phyloP scores from a whole-genome alignment of 2,797 vertebrate genomes.

The Gymnodraco acuticeps region DNA sequence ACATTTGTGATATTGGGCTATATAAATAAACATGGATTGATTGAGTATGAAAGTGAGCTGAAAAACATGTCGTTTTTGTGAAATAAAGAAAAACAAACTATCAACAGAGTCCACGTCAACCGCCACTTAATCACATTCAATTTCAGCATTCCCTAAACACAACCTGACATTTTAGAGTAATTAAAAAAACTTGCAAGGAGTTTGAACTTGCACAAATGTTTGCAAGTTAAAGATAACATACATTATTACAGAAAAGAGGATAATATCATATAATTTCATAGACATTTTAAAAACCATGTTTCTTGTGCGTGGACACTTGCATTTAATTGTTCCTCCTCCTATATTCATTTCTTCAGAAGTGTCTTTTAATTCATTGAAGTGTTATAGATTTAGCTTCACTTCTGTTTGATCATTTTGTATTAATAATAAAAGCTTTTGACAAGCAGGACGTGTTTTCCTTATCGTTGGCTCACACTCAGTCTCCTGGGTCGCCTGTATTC shows the following conservation, averaged over 20 bases:
- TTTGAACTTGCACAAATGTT: background rate
- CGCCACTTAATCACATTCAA: background rate
- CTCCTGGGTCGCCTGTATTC: constrained; percentile 14
- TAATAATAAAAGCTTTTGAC: constrained; percentile 27
- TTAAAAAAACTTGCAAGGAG: too few species aligned
- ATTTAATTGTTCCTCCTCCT: background rate
- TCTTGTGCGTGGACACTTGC: background rate
- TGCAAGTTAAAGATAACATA: background rate
- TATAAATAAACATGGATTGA: too few species aligned
- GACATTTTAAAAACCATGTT: background rate
- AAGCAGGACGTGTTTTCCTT: constrained; percentile 18
- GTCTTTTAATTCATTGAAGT: background rate
- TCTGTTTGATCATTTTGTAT: constrained; percentile 23
- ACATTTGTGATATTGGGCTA: too few species aligned
- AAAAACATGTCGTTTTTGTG: background rate
- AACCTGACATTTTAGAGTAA: background rate
- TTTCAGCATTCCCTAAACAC: background rate
- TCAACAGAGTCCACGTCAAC: background rate
- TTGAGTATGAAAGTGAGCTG: background rate
- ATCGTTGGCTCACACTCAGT: constrained; percentile 11
- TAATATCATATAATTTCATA: background rate
- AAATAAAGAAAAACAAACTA: background rate
- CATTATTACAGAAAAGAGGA: background rate
- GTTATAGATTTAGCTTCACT: background rate
- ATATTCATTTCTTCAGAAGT: background rate